A percentile compares a stretch with the other conserved stretches of the same genome.
Evolutionary conservation across 2,113 vertebrate genomes (phyloP).

Genomic region (Lonchura striata): DNA sequence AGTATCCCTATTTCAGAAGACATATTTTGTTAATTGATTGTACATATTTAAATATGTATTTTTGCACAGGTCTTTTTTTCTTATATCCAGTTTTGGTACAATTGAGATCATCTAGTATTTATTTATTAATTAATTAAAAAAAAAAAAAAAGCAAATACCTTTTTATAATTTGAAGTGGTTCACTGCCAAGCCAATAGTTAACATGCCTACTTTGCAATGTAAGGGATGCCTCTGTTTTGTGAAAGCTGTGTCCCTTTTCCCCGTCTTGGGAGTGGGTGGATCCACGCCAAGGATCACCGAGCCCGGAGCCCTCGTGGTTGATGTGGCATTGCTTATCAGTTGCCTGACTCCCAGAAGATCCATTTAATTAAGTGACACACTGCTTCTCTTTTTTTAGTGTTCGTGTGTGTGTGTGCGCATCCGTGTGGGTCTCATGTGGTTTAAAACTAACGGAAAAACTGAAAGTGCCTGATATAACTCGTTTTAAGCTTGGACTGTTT

Average conservation of each 20-base stretch:
- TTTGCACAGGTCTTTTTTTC: slow-evolving; percentile 99
- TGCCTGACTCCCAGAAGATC: slow-evolving; percentile 82
- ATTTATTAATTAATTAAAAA: slow-evolving; percentile 90
- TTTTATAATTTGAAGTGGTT: slow-evolving; percentile 97
- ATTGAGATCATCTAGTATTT: slow-evolving; percentile 96
- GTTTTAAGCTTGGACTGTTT: slow-evolving; percentile 89
- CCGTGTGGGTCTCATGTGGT: slow-evolving; percentile 74
- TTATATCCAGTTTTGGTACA: slow-evolving; percentile 97
- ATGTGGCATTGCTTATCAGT: slow-evolving; percentile 63
- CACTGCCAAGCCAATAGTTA: slow-evolving; percentile 96
- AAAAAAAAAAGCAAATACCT: slow-evolving; percentile 80
- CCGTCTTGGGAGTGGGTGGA: slow-evolving; percentile 68
- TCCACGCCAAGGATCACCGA: not conserved
- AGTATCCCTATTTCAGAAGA: slow-evolving; percentile 97
- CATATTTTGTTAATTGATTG: slow-evolving; percentile 99
- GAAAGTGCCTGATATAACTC: slow-evolving; percentile 96
- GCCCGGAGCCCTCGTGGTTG: not conserved
- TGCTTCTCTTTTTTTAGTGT: slow-evolving; percentile 60
- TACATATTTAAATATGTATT: slow-evolving; percentile 99
- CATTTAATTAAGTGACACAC: slow-evolving; percentile 70
- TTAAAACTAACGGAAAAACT: slow-evolving; percentile 85
- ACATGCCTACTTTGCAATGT: slow-evolving; percentile 79
- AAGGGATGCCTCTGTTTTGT: slow-evolving; percentile 72
- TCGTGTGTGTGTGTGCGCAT: not conserved
- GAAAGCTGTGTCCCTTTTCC: slow-evolving; percentile 70